Evolutionary conservation across 2,113 vertebrate species (phyloP).

Genomic region (Herpetotheres cachinnans): DNA sequence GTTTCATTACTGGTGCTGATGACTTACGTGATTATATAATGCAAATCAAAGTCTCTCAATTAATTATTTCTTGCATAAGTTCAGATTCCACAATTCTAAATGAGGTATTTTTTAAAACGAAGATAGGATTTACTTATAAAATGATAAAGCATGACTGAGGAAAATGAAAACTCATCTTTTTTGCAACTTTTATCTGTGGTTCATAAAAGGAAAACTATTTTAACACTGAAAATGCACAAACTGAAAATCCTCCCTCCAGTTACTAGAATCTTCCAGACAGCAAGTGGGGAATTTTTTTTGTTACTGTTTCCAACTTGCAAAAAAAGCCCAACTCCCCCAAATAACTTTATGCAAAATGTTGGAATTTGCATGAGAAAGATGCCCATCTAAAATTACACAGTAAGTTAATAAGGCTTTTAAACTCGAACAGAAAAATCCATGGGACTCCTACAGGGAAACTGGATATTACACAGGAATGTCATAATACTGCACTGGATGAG

Average conservation of each 20-base stretch:
- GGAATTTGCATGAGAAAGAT: conserved; percentile 2
- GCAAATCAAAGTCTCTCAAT: neutral
- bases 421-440: conserved; percentile 44
- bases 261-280: neutral
- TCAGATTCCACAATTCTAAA: neutral
- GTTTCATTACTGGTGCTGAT: neutral
- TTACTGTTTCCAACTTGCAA: conserved; percentile 12
- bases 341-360: neutral
- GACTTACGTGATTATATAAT: neutral
- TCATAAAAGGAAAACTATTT: neutral
- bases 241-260: neutral
- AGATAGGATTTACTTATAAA: neutral
- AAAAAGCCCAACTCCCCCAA: neutral
- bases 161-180: neutral
- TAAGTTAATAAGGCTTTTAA: conserved; percentile 48
- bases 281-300: neutral
- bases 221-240: conserved; percentile 15
- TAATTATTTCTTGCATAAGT: neutral
- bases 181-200: conserved; percentile 46
- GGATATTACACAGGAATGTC: conserved; percentile 34
- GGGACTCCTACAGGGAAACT: conserved; percentile 24
- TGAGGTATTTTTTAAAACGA: conserved; percentile 30
- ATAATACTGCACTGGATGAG: conserved; percentile 72
- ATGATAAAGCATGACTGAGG: neutral
- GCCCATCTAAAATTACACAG: conserved; percentile 53